These are phyloP conservation scores for Chelon auratus DNA, from an alignment of 2,797 vertebrate genomes.

Conservation along the genomic window DNA sequence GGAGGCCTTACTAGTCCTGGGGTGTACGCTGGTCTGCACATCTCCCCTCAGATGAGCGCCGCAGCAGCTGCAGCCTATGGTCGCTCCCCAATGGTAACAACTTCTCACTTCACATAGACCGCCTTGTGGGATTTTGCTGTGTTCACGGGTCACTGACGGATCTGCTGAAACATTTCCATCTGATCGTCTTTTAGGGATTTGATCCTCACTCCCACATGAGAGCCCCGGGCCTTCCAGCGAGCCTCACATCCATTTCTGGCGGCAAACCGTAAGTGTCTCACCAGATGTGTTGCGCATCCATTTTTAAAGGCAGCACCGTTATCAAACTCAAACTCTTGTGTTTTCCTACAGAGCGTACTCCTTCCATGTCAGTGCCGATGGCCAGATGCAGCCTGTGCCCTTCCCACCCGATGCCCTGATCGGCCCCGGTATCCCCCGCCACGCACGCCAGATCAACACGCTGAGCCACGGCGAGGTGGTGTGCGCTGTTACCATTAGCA, in stretches of 20 bases:
- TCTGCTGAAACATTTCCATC: constrained; percentile 24
- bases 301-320: constrained; percentile 2
- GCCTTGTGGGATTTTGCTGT: constrained; percentile 18
- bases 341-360: constrained; percentile 77
- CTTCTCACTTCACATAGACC: constrained; percentile 7
- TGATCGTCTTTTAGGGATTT: constrained; percentile 86
- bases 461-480: constrained; percentile 89
- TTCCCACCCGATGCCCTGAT: constrained; percentile 88
- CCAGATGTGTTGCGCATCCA: background rate
- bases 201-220: constrained; percentile 99
- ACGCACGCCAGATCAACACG: constrained; percentile 90
- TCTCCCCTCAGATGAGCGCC: constrained; percentile 98
- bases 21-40: constrained; percentile 96
- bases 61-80: constrained; percentile 94
- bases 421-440: constrained; percentile 87
- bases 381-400: constrained; percentile 89
- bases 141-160: constrained; percentile 10
- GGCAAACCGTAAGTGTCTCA: constrained; percentile 95
- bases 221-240: constrained; percentile 95
- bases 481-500: constrained; percentile 97
- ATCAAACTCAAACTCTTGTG: constrained; percentile 6
- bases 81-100: constrained; percentile 91
- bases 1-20: constrained; percentile 95
- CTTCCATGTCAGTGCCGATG: constrained; percentile 87
- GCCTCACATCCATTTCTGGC: constrained; percentile 96